These are phyloP conservation scores for Phyllopteryx taeniolatus DNA, from an alignment of 2,113 vertebrate species.

Conservation along the genomic window DNA sequence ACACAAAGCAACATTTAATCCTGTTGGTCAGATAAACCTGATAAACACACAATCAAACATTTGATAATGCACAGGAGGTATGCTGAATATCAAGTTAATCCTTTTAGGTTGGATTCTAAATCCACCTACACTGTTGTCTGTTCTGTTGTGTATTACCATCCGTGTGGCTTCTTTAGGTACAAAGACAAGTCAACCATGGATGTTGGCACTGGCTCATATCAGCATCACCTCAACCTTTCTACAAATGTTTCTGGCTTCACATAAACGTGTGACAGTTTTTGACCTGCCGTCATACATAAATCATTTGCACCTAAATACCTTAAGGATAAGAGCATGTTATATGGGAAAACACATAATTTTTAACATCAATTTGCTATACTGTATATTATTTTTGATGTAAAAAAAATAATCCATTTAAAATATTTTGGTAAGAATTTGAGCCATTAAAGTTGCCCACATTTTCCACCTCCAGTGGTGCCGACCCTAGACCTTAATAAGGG, in stretches of 20 bases:
- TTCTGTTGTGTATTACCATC: conserved; percentile 20
- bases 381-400: background rate
- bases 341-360: background rate
- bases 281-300: background rate
- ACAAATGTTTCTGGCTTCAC: background rate
- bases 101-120: conserved; percentile 38
- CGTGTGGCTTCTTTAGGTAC: conserved; percentile 7
- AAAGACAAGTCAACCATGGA: conserved; percentile 9
- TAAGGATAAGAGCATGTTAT: background rate
- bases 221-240: background rate
- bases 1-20: background rate
- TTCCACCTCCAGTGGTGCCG: conserved; percentile 17
- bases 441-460: conserved; percentile 4
- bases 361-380: background rate
- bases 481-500: background rate
- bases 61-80: background rate
- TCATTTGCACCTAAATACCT: background rate
- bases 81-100: conserved; percentile 17
- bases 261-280: background rate
- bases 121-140: conserved; percentile 33
- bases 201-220: background rate
- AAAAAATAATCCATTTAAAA: background rate
- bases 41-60: conserved; percentile 28
- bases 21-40: background rate
- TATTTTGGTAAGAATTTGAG: background rate